These are phyloP conservation scores for Otolemur crassicaudatus DNA, from an alignment of 2,797 vertebrate genomes.

Conservation along the genomic window DNA sequence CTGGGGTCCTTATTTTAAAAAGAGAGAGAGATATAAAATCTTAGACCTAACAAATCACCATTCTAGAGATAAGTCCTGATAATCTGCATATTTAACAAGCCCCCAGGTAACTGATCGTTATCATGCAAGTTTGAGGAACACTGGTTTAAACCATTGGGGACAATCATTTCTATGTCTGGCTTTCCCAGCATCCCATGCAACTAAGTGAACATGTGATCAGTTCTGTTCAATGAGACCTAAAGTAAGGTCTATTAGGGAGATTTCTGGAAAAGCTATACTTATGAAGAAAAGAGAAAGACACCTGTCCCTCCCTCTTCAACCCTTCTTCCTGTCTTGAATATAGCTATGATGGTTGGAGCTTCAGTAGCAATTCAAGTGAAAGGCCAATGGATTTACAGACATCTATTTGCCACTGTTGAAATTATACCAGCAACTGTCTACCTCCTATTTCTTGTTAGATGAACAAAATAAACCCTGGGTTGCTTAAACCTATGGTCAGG, in stretches of 20 bases:
- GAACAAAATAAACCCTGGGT: conserved; percentile 7
- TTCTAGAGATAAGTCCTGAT: background rate
- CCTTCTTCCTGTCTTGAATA: background rate
- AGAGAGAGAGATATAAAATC: background rate
- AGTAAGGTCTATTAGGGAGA: background rate
- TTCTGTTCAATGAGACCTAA: background rate
- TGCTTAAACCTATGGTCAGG: background rate
- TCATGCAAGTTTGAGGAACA: background rate
- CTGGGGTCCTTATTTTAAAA: background rate
- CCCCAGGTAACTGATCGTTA: background rate
- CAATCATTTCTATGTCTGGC: background rate
- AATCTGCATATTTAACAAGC: background rate
- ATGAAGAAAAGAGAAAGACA: conserved; percentile 13
- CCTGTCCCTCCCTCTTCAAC: background rate
- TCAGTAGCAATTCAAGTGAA: background rate
- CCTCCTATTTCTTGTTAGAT: conserved; percentile 17
- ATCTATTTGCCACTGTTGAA: background rate
- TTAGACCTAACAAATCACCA: background rate
- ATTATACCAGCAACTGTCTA: background rate
- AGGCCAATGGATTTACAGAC: background rate
- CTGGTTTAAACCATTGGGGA: background rate
- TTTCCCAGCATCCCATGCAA: background rate
- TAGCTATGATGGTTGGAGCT: background rate
- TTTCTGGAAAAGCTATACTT: background rate
- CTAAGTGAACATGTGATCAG: background rate